phyloP scores from a whole-genome alignment of 64 coral and sea anemone species.

The Montipora sp. region DNA sequence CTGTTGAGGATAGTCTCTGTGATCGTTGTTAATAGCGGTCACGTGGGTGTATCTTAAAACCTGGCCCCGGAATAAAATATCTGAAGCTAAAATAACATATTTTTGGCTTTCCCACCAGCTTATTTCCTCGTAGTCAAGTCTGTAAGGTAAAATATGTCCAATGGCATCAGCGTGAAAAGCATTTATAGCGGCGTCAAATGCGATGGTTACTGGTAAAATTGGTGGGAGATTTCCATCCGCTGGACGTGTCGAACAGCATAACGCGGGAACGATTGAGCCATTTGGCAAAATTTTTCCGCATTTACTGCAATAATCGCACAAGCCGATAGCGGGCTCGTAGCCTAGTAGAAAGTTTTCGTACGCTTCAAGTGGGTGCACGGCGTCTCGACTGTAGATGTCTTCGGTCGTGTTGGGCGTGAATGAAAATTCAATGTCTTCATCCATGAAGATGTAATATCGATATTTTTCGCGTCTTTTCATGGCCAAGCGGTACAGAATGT shows the following conservation, averaged over 20 bases:
- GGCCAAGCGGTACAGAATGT: constrained; percentile 70
- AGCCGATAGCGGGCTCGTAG: constrained; percentile 75
- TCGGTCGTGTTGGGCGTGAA: constrained; percentile 58
- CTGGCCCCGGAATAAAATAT: constrained; percentile 84
- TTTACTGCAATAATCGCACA: constrained; percentile 84
- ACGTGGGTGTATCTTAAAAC: constrained; percentile 77
- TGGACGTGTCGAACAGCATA: constrained; percentile 76
- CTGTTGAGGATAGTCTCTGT: constrained; percentile 79
- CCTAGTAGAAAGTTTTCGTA: constrained; percentile 85
- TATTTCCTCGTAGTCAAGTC: constrained; percentile 74
- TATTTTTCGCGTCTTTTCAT: constrained; percentile 46
- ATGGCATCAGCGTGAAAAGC: constrained; percentile 78
- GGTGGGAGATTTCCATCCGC: constrained; percentile 46
- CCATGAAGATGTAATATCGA: constrained; percentile 81
- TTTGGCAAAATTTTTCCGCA: constrained; percentile 72
- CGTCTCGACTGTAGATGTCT: neutral
- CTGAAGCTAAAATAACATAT: constrained; percentile 86
- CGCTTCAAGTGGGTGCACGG: constrained; percentile 42
- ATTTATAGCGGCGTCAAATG: constrained; percentile 90
- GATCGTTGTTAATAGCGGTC: constrained; percentile 76
- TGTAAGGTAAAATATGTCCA: constrained; percentile 73
- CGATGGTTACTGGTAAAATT: constrained; percentile 77
- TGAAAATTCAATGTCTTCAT: constrained; percentile 86
- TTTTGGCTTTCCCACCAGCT: constrained; percentile 99
- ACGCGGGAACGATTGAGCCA: constrained; percentile 41